Evolutionary conservation across 2,888 invertebrate species (phyloP), one percentile per base, ranked within the genome.

Genomic region (Cetonia aurata): DNA sequence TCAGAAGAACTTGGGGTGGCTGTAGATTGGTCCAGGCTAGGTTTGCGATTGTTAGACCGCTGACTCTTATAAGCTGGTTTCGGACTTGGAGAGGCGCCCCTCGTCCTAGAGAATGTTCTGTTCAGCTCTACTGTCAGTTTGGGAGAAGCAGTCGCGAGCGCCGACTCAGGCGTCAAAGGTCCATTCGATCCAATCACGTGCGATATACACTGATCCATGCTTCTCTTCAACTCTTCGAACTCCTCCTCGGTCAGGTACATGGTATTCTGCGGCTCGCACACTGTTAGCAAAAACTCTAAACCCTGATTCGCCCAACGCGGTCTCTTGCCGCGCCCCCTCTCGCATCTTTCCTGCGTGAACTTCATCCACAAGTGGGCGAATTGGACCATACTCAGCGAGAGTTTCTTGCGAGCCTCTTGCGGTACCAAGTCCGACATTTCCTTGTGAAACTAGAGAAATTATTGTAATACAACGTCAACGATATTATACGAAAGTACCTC

Each of bases 221-320:
- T 88, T 48, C 86, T 86, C 81, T 95, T 95, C 71, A 96, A 83
- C 75, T 90, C 91, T 84, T 94, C 92, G 82, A 96, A 96, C 79
- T 95, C 93, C 25, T 88, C 87, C 50, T 95, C 93, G 17, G 89
- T 89, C 53, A 96, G 86, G 81, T 91, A 90, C 75, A 89, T 89
- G 0, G 96, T 93, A 78, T 95, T 92, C 75, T 91, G 89, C 0
- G 96, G 95, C 79, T 96, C 95, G 80, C 94, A 95, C 0, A 94
- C 93, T 50, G 92, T 87, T 83, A 93, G 91, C 0, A 97, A 86
- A 83, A 95, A 96, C 79, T 96, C 96, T 66, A 96, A 82, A 0
- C 96, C 96, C 81, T 95, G 95, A 80, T 91, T 91, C 2, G 96
- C 96, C 96, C 96, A 96, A 80, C 96, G 88, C 0, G 95, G 95